Evolutionary conservation across 2,888 invertebrate species (phyloP).

Genomic region (Dryadula phaetusa): DNA sequence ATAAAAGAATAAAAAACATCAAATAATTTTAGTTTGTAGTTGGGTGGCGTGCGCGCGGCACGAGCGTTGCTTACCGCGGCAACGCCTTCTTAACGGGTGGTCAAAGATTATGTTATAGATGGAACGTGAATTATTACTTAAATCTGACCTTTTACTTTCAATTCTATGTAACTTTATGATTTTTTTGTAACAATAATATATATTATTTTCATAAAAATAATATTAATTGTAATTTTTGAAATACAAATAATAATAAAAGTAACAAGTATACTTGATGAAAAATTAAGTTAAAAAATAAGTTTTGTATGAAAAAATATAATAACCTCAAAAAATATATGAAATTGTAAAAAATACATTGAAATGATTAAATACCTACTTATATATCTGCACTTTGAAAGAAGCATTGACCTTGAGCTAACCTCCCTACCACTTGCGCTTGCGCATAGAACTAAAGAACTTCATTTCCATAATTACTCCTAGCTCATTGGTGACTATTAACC

Average conservation of each 20-base stretch:
- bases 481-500: constrained; percentile 84
- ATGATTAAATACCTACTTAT: constrained; percentile 14
- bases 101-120: constrained; percentile 59
- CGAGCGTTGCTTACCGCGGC: constrained; percentile 66
- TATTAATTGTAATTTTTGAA: too few relatives aligned
- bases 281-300: too few relatives aligned
- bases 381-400: constrained; percentile 8
- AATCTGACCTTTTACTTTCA: background rate
- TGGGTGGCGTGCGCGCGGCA: constrained; percentile 76
- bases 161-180: background rate
- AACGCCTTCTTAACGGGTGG: constrained; percentile 64
- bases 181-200: background rate
- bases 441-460: constrained; percentile 66
- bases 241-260: too few relatives aligned
- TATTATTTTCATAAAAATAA: too few relatives aligned
- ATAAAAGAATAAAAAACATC: constrained; percentile 11
- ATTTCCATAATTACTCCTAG: constrained; percentile 83
- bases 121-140: background rate
- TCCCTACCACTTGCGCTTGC: constrained; percentile 55
- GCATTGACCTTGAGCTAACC: constrained; percentile 24
- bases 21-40: constrained; percentile 57
- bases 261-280: too few relatives aligned
- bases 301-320: too few relatives aligned
- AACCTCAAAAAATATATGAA: too few relatives aligned
- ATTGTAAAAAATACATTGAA: too few relatives aligned